A percentile compares a stretch with the other conserved stretches of the same genome.
Conservation (phyloP, 2,888 invertebrate species). For the Meteorus cinctellus region DNA sequence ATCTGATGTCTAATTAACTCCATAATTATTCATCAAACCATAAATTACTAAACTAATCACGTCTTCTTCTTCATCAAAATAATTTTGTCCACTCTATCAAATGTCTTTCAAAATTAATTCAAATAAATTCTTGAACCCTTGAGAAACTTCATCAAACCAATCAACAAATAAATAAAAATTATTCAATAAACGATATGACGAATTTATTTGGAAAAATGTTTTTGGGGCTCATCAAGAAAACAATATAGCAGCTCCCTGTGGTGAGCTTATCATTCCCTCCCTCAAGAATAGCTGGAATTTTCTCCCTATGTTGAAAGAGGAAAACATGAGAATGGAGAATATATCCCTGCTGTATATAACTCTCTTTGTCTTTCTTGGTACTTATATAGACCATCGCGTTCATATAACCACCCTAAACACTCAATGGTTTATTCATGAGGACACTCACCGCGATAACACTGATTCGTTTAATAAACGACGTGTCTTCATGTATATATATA, state of each 20-base stretch:
- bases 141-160: too few relatives aligned
- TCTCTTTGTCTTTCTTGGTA: neutral
- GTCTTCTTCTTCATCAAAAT: too few relatives aligned
- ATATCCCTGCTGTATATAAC: slow-evolving; percentile 4
- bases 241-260: slow-evolving; percentile 71
- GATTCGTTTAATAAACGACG: slow-evolving; percentile 72
- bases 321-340: neutral
- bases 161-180: neutral
- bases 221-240: slow-evolving; percentile 71
- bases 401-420: slow-evolving; percentile 64
- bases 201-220: slow-evolving; percentile 59
- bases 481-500: slow-evolving; percentile 18
- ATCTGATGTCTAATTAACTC: too few relatives aligned
- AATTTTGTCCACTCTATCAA: too few relatives aligned
- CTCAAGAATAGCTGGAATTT: slow-evolving; percentile 55
- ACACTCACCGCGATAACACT: slow-evolving; percentile 71
- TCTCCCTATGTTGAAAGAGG: slow-evolving; percentile 44
- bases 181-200: slow-evolving; percentile 22
- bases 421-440: slow-evolving; percentile 73
- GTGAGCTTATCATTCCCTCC: slow-evolving; percentile 65
- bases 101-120: too few relatives aligned
- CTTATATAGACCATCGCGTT: neutral
- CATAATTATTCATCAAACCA: too few relatives aligned
- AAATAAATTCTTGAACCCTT: too few relatives aligned
- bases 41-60: too few relatives aligned